Evolutionary conservation across 1,140 invertebrate genomes (phyloP).

Genomic region (Pachyrhynchus sulphureomaculatus): DNA sequence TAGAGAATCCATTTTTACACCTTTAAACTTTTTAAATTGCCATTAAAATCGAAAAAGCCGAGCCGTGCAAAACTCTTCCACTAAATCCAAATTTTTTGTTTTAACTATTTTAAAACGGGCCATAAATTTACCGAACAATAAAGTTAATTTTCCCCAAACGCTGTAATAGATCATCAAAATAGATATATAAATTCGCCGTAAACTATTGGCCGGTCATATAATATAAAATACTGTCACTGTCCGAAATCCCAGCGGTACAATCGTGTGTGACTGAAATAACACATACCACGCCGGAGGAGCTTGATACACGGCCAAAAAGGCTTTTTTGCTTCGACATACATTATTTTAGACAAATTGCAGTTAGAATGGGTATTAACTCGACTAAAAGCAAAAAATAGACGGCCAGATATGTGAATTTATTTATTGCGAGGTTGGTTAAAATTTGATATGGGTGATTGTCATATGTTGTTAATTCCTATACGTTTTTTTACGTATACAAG

Average conservation of each 20-base stretch:
- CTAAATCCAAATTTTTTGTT: no score
- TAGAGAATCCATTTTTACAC: no score
- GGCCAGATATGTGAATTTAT: no score
- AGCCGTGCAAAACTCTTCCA: no score
- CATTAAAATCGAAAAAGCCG: no score
- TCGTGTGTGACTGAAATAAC: constrained; percentile 22
- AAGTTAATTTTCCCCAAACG: constrained; percentile 25
- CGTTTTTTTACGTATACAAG: no score
- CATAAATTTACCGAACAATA: constrained; percentile 26
- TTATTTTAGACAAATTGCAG: constrained; percentile 28
- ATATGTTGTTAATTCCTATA: no score
- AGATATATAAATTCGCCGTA: constrained; percentile 33
- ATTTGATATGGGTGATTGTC: no score
- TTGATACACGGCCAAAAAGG: constrained; percentile 25
- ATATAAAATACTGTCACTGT: constrained; percentile 33
- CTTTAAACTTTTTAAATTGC: no score
- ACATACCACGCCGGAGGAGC: constrained; percentile 18
- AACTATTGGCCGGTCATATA: constrained; percentile 32
- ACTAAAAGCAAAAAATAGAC: no score
- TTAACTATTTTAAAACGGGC: not conserved
- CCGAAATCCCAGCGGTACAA: constrained; percentile 21
- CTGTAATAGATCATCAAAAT: constrained; percentile 29
- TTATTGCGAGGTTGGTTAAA: no score
- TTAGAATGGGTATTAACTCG: constrained; percentile 13
- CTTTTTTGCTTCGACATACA: constrained; percentile 22